phyloP scores from a whole-genome alignment of 2,888 invertebrate genomes.

The Eledona agricola region DNA sequence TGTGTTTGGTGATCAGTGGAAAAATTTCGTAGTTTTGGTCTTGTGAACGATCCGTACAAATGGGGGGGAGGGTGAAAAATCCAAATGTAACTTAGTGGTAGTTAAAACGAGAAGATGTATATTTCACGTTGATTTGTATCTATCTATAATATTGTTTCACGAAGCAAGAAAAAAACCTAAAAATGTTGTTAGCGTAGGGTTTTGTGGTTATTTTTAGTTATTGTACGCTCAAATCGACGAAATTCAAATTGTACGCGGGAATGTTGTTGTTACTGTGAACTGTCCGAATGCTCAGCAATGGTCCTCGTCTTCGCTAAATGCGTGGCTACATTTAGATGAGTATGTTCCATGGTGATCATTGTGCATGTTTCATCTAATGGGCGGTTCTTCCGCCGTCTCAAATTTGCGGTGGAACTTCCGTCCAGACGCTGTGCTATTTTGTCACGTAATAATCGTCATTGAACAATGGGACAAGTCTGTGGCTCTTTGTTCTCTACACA shows the following conservation, averaged over 20 bases:
- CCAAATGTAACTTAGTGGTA: neutral
- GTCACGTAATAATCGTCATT: no score
- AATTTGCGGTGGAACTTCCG: conserved; percentile 7
- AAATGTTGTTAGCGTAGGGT: conserved; percentile 7
- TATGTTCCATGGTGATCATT: conserved; percentile 58
- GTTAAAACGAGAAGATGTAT: conserved; percentile 6
- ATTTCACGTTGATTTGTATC: conserved; percentile 13
- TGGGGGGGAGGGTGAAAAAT: no score
- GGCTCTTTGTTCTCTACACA: no score
- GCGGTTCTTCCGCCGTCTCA: conserved; percentile 23
- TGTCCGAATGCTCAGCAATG: conserved; percentile 13
- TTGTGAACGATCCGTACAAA: conserved; percentile 13
- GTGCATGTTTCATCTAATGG: conserved; percentile 38
- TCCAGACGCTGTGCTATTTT: no score
- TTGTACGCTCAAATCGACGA: no score
- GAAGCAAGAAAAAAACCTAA: neutral
- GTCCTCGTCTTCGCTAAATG: conserved; percentile 22
- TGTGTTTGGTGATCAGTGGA: conserved; percentile 28
- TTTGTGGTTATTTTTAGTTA: conserved; percentile 20
- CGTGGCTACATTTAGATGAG: conserved; percentile 55
- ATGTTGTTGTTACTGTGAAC: conserved; percentile 18
- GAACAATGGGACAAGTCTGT: no score
- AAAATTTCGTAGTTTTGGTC: conserved; percentile 10
- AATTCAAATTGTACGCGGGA: no score
- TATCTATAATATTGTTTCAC: conserved; percentile 1